A percentile compares a stretch with the other conserved stretches of the same genome.
Evolutionary conservation across 2,113 vertebrate genomes (phyloP).

Genomic region (Tupaia tana): DNA sequence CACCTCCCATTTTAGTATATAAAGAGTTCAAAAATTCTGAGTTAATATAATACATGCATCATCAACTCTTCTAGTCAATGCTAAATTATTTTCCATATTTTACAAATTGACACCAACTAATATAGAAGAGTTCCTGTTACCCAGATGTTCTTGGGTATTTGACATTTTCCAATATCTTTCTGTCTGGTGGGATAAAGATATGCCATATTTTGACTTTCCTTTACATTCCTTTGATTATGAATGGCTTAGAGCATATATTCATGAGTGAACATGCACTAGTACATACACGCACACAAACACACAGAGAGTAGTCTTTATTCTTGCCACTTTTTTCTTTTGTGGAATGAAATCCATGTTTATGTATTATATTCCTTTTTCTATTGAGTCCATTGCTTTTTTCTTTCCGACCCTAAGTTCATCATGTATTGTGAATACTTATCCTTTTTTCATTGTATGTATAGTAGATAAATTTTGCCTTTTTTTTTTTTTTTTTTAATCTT

Average conservation of each 20-base stretch:
- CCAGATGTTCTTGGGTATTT: not conserved
- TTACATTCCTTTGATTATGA: not conserved
- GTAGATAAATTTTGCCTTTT: not conserved
- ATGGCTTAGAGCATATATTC: not conserved
- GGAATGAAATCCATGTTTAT: not conserved
- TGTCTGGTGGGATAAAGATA: not conserved
- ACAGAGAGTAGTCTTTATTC: not conserved
- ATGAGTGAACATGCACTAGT: not conserved
- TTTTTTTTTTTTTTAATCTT: slow-evolving; percentile 39
- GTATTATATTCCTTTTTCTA: not conserved
- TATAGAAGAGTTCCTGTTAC: not conserved
- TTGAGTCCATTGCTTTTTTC: not conserved
- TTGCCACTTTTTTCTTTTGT: not conserved
- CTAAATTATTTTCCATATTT: not conserved
- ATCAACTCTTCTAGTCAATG: not conserved
- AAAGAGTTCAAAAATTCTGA: not conserved
- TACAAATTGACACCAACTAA: not conserved
- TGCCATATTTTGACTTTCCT: not conserved
- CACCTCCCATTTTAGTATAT: not conserved
- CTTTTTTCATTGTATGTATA: not conserved
- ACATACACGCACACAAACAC: not conserved
- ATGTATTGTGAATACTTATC: not conserved
- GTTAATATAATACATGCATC: not conserved
- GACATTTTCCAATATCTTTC: not conserved
- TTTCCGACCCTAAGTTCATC: not conserved